Evolutionary conservation across 2,888 invertebrate species (phyloP), one percentile per base, ranked within the genome.

Genomic region (Xanthostigma xanthostigma): DNA sequence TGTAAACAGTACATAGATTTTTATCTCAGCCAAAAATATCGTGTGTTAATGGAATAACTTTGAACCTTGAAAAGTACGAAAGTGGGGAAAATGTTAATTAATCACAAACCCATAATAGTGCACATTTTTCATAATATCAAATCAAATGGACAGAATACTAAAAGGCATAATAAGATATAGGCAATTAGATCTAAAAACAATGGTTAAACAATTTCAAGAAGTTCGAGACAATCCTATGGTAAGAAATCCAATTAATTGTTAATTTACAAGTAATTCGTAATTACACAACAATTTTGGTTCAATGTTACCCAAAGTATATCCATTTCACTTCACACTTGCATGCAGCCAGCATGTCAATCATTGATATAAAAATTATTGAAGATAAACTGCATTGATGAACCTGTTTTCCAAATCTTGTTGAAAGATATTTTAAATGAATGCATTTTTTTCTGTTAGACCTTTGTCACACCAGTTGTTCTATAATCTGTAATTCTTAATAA

Each of bases 131-230:
- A n/a, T 49, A 43, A 17, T 41, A 41, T 48, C 13, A 36, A 42
- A 13, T 50, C 59, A 62, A 64, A 91, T 93, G 89, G 89, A 92
- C 60, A 78, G 85, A 67, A 86, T 94, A 64, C 69, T 94, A 56
- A 78, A 84, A 63, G 94, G 94, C 46, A 85, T 94, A 48, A 89
- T 94, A 81, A 79, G 83, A 60, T 95, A 93, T 66, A 78, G 92
- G 51, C 76, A 81, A 53, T 78, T 84, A 49, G 84, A 86, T 55
- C 76, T 87, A 54, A 80, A 83, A 51, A 80, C 78, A 60, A 91
- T 93, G 91, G 88, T 95, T 36, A 81, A 90, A 69, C 92, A 95
- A 68, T 95, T 95, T 69, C 74, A 87, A 66, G 74, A 82, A 76
- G 90, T 95, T 56, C 77, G 79, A 64, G 84, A 94, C 71, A 79